A percentile compares a stretch with the other conserved stretches of the same genome.
phyloP scores from a whole-genome alignment of 2,113 vertebrate genomes.

The Aegotheles bennettii region DNA sequence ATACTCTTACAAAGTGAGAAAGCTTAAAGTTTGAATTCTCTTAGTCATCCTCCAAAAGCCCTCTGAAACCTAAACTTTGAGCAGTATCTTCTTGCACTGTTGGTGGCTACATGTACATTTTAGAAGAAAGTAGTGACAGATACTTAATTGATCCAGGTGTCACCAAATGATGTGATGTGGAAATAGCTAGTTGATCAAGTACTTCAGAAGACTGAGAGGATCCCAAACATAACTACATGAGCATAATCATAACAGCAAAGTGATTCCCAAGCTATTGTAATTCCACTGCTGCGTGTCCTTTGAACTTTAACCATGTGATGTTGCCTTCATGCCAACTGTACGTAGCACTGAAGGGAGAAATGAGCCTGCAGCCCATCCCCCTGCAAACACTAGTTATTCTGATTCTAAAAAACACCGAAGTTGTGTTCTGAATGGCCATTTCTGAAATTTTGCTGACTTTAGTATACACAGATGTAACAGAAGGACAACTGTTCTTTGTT shows the following conservation, averaged over 20 bases:
- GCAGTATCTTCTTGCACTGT: not conserved
- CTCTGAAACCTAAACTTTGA: not conserved
- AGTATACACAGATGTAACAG: not conserved
- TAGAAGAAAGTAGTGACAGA: not conserved
- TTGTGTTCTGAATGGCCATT: not conserved
- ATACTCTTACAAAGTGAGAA: not conserved
- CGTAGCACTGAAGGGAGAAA: not conserved
- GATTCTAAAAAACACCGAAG: not conserved
- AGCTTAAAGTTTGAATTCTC: not conserved
- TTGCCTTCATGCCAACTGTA: not conserved
- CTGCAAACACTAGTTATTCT: not conserved
- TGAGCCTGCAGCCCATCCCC: not conserved
- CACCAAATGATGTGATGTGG: not conserved
- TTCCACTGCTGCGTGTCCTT: not conserved
- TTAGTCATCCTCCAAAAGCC: not conserved
- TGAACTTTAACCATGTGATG: not conserved
- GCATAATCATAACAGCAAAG: not conserved
- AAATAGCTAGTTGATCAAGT: not conserved
- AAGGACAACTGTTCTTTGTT: not conserved
- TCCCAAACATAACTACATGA: not conserved
- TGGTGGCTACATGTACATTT: fast-evolving
- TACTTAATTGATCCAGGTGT: not conserved
- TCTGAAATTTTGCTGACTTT: not conserved
- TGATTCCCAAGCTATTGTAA: not conserved
- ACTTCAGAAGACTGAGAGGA: not conserved